Evolutionary conservation across 2,888 invertebrate genomes (phyloP), one percentile per base, ranked within the genome.

Genomic region (Leptopterna dolabrata): DNA sequence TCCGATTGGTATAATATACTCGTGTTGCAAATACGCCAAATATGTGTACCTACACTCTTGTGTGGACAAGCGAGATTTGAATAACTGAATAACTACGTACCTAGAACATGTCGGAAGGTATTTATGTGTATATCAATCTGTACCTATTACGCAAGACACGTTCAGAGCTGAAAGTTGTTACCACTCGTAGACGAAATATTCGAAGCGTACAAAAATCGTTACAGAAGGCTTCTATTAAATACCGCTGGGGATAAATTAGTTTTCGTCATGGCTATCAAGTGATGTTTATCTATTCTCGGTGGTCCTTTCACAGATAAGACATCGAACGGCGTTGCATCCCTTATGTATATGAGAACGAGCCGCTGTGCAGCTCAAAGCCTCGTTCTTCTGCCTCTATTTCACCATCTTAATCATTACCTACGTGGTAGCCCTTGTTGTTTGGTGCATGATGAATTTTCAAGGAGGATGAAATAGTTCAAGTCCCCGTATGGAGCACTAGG

Each of bases 191-290:
- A n/a, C n/a, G n/a, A n/a, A n/a, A n/a, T 7, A 36, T 36, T 36
- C 36, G 36, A 36, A 36, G n/a, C n/a, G n/a, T n/a, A n/a, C n/a
- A 1, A 9, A 9, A 63, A 63, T 63, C 27, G 24, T 6, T 63
- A 24, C 24, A 13, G 63, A 63, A 24, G 63, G 11, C 7, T 63
- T 19, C 63, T 63, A 63, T 63, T 78, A 47, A 24, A 78, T 78
- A 78, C 78, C 78, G 29, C 45, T 78, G 78, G 78, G 78, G 0
- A 24, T 78, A 78, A 78, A 78, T 78, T 45, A 24, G 78, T 45
- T 41, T 78, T 78, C 45, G 24, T 78, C 78, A 45, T 45, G 19
- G 63, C 63, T 24, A 11, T 27, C 63, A 63, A 24, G 63, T 24
- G 63, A 63, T 63, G 63, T 63, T 63, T 24, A 63, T 63, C 63